Evolutionary conservation across 2,888 invertebrate genomes (phyloP).

Genomic region (Platycheirus rosarum): DNA sequence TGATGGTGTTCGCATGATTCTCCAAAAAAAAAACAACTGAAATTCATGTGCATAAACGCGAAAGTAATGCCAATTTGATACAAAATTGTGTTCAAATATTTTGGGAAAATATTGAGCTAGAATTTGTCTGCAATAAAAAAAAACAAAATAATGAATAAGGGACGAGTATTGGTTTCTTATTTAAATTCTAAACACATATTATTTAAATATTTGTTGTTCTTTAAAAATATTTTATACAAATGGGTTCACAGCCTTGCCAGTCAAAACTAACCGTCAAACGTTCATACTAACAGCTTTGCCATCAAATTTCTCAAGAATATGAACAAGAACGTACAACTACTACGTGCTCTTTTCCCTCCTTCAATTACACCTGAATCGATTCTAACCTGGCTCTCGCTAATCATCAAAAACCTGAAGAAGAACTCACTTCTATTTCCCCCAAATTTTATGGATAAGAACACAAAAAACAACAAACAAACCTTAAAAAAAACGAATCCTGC

Average conservation of each 20-base stretch:
- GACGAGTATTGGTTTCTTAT: no score
- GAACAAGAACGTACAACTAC: background rate
- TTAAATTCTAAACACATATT: no score
- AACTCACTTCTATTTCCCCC: conserved; percentile 12
- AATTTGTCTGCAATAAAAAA: no score
- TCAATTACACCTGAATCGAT: conserved; percentile 58
- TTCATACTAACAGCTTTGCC: background rate
- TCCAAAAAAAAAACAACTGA: background rate
- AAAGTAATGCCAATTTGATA: conserved; percentile 2
- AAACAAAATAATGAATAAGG: no score
- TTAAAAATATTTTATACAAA: no score
- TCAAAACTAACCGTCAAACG: no score
- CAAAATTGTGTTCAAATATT: background rate
- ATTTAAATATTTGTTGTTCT: no score
- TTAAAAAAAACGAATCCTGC: conserved; percentile 38
- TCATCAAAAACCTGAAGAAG: conserved; percentile 16
- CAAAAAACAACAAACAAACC: no score
- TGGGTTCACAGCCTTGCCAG: no score
- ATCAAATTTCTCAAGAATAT: background rate
- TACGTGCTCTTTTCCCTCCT: background rate
- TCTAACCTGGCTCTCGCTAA: conserved; percentile 53
- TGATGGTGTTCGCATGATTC: background rate
- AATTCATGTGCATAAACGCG: conserved; percentile 8
- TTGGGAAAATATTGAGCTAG: background rate
- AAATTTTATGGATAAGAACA: conserved; percentile 9